Base-by-base conservation (phyloP, 1,140 invertebrate species). In the Nylanderia fulva region DNA sequence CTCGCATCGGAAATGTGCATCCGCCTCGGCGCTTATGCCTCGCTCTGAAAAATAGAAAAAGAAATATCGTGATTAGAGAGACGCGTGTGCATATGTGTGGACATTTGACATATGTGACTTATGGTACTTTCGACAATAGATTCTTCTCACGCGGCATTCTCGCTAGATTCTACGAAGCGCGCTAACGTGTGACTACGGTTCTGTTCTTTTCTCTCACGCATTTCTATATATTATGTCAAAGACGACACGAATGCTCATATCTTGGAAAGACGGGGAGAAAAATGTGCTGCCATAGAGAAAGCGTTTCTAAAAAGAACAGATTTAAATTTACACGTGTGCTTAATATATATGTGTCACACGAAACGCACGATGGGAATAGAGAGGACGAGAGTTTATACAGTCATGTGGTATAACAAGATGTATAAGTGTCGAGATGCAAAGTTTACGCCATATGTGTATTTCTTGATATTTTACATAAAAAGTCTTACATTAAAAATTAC, bases 11-110 rank as follows among this genome's bases (percentile, higher is more conserved):
- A 77, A 88, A 89, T 85, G 45, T 48, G 89, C 90, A 64, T 91
- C 92, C 92, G 91, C 92, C 76, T 84, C 90, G 91, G 91, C 88
- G 92, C 90, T 94, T 94, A 94, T 88, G 92, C 92, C 90, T 92
- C 92, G 92, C 92, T 93, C 92, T 94, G 93, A 94, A 94, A 94
- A 94, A 86, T 80, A 68, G 36, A 90, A 88, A 90, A 92, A 93
- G 90, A 93, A 88, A 93, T 39, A 69, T 68, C 72, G 75, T 39
- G 54, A 56, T 88, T 88, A 88, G 84, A 66, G 5, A 79, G 45
- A 45, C 24, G 5, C 18, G 27, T 11, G 63, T 42, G 1, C n/a
- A n/a, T 4, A 5, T 27, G 21, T 3, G 29, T 36, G 33, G 42
- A 54, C 36, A 68, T 9, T n/a, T 48, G 18, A 27, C 18, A 2